phyloP scores from a whole-genome alignment of 2,888 invertebrate species.

The Drosophila suboccidentalis region DNA sequence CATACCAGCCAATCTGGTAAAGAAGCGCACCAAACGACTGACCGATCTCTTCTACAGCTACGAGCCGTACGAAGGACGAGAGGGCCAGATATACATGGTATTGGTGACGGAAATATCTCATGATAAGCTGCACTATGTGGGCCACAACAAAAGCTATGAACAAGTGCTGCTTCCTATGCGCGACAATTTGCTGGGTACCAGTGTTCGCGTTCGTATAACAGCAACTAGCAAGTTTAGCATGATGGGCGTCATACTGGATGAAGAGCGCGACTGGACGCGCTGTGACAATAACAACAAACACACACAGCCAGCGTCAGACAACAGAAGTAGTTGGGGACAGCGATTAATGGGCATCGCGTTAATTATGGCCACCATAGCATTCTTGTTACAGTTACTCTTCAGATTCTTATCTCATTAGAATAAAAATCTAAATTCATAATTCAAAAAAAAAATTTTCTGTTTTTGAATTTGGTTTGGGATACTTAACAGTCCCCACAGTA shows the following conservation, averaged over 20 bases:
- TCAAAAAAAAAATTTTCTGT: too few relatives aligned
- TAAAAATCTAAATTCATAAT: background rate
- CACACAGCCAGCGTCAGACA: conserved; percentile 7
- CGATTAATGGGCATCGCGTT: conserved; percentile 81
- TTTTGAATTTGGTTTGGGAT: too few relatives aligned
- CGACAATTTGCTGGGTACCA: conserved; percentile 92
- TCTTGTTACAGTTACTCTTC: background rate
- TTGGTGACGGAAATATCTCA: conserved; percentile 97
- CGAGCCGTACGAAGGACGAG: conserved; percentile 91
- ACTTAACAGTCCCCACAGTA: too few relatives aligned
- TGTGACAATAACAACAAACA: conserved; percentile 56
- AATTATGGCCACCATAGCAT: conserved; percentile 84
- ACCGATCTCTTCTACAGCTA: conserved; percentile 96
- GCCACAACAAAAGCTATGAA: conserved; percentile 97
- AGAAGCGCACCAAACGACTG: conserved; percentile 94
- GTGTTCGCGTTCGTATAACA: conserved; percentile 91
- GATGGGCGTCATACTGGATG: conserved; percentile 89
- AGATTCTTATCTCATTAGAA: background rate
- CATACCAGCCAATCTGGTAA: conserved; percentile 95
- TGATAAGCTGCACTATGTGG: conserved; percentile 95
- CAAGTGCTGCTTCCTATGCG: conserved; percentile 95
- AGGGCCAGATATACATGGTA: conserved; percentile 89
- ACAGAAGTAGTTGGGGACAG: conserved; percentile 8
- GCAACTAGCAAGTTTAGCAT: conserved; percentile 92
- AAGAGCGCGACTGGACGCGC: conserved; percentile 87